A percentile compares a stretch with the other conserved stretches of the same genome.
phyloP scores from a whole-genome alignment of 2,113 vertebrate genomes.

The Numida meleagris region DNA sequence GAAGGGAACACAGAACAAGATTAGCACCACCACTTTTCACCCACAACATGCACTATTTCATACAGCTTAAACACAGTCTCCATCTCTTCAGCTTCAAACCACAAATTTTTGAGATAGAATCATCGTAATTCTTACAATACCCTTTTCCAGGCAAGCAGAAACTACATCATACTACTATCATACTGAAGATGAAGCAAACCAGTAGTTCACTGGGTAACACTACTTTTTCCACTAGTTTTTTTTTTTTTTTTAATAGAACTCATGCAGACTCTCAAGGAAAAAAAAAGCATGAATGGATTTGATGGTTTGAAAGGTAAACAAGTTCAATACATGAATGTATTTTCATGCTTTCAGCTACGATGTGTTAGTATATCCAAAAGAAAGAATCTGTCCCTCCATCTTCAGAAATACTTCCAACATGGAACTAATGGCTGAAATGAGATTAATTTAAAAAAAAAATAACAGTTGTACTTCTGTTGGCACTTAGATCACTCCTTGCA shows the following conservation, averaged over 20 bases:
- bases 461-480: neutral
- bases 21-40: neutral
- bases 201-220: neutral
- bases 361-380: neutral
- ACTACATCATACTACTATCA: fast-evolving
- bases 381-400: neutral
- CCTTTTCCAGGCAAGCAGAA: neutral
- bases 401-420: neutral
- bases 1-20: neutral
- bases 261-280: neutral
- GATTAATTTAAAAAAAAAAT: neutral
- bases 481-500: neutral
- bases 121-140: neutral
- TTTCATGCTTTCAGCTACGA: neutral
- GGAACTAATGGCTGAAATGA: neutral
- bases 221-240: neutral
- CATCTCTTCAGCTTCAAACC: neutral
- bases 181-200: neutral
- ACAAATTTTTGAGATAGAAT: neutral
- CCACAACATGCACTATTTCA: neutral
- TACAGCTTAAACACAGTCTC: neutral
- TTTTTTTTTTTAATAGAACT: neutral
- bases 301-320: neutral
- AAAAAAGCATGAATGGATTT: neutral
- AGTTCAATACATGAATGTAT: neutral